Evolutionary conservation across 2,888 invertebrate genomes (phyloP).

Genomic region (Thecophora atra): DNA sequence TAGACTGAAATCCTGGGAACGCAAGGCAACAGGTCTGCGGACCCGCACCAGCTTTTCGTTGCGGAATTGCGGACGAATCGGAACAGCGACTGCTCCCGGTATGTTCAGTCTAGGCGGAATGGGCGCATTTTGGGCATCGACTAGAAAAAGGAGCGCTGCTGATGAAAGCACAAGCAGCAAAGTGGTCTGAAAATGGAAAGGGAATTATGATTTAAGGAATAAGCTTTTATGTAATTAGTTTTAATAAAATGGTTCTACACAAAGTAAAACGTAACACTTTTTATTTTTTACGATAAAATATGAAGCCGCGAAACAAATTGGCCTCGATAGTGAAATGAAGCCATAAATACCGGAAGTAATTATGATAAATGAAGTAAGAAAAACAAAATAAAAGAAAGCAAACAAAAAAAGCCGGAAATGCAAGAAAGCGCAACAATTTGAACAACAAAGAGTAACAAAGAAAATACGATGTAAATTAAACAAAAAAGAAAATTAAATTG

Average conservation of each 20-base stretch:
- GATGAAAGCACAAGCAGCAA: constrained; percentile 1
- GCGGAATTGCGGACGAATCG: constrained; percentile 57
- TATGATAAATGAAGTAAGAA: constrained; percentile 1
- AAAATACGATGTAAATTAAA: not conserved
- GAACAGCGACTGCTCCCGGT: constrained; percentile 71
- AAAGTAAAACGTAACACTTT: too few relatives aligned
- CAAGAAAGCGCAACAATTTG: constrained; percentile 2
- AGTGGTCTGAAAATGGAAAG: constrained; percentile 43
- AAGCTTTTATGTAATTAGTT: too few relatives aligned
- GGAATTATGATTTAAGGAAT: not conserved
- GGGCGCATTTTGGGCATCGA: constrained; percentile 69
- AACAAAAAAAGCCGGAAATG: constrained; percentile 18
- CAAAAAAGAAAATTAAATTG: not conserved
- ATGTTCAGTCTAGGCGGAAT: constrained; percentile 74
- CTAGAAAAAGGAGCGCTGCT: constrained; percentile 43
- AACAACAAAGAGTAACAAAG: not conserved
- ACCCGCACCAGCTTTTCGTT: constrained; percentile 58
- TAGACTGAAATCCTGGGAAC: constrained; percentile 68
- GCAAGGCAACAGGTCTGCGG: constrained; percentile 66
- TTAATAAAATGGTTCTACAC: too few relatives aligned
- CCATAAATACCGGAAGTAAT: constrained; percentile 31
- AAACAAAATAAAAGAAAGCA: not conserved
- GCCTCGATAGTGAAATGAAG: constrained; percentile 34
- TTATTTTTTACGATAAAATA: too few relatives aligned
- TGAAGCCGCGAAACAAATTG: not conserved